These are phyloP conservation scores for Melieria picta DNA, from an alignment of 2,888 invertebrate species.

Conservation along the genomic window DNA sequence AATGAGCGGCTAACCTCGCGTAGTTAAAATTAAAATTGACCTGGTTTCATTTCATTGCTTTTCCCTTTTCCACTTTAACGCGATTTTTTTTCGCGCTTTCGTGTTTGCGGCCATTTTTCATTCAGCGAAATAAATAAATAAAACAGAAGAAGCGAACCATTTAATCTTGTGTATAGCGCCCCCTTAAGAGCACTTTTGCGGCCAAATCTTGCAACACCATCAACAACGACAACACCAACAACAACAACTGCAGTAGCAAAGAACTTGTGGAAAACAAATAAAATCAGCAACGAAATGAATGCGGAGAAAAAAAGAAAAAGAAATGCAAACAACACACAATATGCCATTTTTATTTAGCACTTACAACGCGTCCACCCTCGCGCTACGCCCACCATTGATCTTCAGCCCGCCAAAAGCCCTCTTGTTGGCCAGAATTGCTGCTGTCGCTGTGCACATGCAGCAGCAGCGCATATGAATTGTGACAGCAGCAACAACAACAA, in stretches of 20 bases:
- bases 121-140: slow-evolving; percentile 12
- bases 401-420: too few species aligned
- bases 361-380: slow-evolving; percentile 34
- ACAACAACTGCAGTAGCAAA: background rate
- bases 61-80: too few species aligned
- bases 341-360: slow-evolving; percentile 44
- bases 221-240: background rate
- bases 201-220: slow-evolving; percentile 41
- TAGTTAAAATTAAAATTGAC: too few species aligned
- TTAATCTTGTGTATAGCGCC: slow-evolving; percentile 35
- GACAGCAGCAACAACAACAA: slow-evolving; percentile 22
- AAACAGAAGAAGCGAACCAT: slow-evolving; percentile 8
- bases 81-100: background rate
- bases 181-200: slow-evolving; percentile 48
- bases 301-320: slow-evolving; percentile 8
- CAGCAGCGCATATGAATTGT: background rate
- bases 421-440: background rate
- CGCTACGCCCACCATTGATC: background rate
- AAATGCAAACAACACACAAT: slow-evolving; percentile 3
- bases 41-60: too few species aligned
- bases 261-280: background rate
- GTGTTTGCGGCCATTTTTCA: slow-evolving; percentile 18
- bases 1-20: too few species aligned
- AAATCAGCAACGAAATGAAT: background rate
- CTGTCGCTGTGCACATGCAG: background rate